A percentile compares a stretch with the other conserved stretches of the same genome.
phyloP scores from a whole-genome alignment of 2,113 vertebrate genomes.

The Lota lota region DNA sequence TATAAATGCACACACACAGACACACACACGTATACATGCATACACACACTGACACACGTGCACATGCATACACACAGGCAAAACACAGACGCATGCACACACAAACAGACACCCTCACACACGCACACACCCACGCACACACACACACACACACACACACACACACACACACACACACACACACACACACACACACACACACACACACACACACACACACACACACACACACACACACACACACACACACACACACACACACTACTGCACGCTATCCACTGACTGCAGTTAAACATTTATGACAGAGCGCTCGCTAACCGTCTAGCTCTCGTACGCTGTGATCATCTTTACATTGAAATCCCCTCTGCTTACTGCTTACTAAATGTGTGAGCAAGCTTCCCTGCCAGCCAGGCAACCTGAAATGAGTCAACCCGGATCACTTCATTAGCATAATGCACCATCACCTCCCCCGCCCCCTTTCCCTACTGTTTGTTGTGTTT shows the following conservation, averaged over 20 bases:
- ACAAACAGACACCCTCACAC: no score
- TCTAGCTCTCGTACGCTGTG: constrained; percentile 41
- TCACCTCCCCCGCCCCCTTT: not conserved
- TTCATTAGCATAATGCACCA: not conserved
- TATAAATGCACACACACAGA: no score
- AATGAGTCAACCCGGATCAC: not conserved
- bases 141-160: no score
- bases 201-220: no score
- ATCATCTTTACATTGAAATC: constrained; percentile 52
- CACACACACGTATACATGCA: no score
- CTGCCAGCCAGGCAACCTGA: not conserved
- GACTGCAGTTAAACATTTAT: constrained; percentile 41
- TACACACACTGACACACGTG: no score
- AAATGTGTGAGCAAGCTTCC: not conserved
- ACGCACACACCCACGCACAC: no score
- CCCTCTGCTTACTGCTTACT: constrained; percentile 13
- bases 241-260: constrained; percentile 3
- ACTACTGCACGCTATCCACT: constrained; percentile 29
- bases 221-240: no score
- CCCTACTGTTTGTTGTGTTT: no score
- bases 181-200: constrained; percentile 5
- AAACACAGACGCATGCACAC: no score
- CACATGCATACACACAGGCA: not conserved
- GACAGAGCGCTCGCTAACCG: constrained; percentile 48
- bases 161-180: no score